phyloP scores from a whole-genome alignment of 2,888 invertebrate species.

The Drosophila infuscata region DNA sequence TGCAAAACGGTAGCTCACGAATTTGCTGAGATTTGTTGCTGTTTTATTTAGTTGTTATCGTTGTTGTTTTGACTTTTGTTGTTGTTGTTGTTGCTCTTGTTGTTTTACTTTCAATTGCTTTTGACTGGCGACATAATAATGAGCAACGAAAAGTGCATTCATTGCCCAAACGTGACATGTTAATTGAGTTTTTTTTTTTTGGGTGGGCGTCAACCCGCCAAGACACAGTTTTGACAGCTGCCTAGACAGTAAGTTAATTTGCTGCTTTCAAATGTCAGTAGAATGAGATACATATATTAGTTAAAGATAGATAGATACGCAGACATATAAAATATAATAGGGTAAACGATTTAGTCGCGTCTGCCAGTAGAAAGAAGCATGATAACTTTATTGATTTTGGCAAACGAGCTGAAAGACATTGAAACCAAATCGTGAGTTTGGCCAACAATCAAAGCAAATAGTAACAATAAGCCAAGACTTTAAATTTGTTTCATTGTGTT shows the following conservation, averaged over 20 bases:
- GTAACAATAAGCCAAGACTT: slow-evolving; percentile 64
- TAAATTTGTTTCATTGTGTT: slow-evolving; percentile 37
- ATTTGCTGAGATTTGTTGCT: slow-evolving; percentile 51
- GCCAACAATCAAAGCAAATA: slow-evolving; percentile 72
- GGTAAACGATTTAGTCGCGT: slow-evolving; percentile 53
- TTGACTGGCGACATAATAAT: slow-evolving; percentile 80
- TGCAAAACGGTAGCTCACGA: slow-evolving; percentile 82
- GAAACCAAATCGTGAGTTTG: slow-evolving; percentile 74
- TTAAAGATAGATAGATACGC: slow-evolving; percentile 3
- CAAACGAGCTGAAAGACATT: slow-evolving; percentile 74
- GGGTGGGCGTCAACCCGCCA: slow-evolving; percentile 70
- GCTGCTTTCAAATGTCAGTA: slow-evolving; percentile 60
- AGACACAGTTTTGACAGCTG: slow-evolving; percentile 67
- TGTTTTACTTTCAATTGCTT: slow-evolving; percentile 75
- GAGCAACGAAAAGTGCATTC: slow-evolving; percentile 74
- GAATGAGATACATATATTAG: neutral
- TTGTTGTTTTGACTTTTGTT: slow-evolving; percentile 30
- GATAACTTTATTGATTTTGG: slow-evolving; percentile 77
- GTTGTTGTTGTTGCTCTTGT: slow-evolving; percentile 40
- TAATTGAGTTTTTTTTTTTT: slow-evolving; percentile 58
- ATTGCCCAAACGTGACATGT: slow-evolving; percentile 77
- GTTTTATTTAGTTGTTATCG: slow-evolving; percentile 27
- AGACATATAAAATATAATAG: slow-evolving; percentile 21
- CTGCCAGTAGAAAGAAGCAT: slow-evolving; percentile 48
- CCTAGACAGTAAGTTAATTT: slow-evolving; percentile 62